Evolutionary conservation across 1,140 invertebrate species (phyloP), one percentile per base, ranked within the genome.

Genomic region (Leptinotarsa lineolata): DNA sequence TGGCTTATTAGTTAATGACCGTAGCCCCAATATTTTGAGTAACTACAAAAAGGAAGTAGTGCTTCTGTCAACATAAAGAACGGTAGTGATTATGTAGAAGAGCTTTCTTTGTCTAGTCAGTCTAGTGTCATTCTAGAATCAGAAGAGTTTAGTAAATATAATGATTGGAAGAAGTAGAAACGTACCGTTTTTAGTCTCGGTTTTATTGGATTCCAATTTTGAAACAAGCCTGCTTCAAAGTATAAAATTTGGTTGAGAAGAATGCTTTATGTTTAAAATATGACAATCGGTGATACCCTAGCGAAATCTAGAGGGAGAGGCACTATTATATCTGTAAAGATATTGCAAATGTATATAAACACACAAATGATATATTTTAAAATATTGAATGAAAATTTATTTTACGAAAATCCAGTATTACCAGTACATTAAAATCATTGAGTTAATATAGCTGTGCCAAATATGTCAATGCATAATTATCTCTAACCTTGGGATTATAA

Each of bases 241-340:
- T 71, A 71, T 71, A 71, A 71, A 71, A 71, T 71, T 45, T 63
- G 46, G 60, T 63, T 63, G 67, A 44, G 4, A 54, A 54, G 48
- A 54, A 54, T n/a, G 15, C 61, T 63, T 63, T 44, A 75, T 77
- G 77, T 78, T 79, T 79, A 74, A 76, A 77, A 76, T 79, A 74
- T 76, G 77, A 77, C 76, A 76, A 74, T 81, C 81, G 81, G 81
- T 82, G 81, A 81, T 79, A 81, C 74, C 73, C 76, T 76, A 78
- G 79, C 79, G 68, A 78, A 78, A 72, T 77, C 80, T 81, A 80
- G 80, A 78, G 80, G 81, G 81, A 78, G 81, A 82, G 81, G 81
- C 81, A 81, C 78, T 77, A 72, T 21, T 74, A 72, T 68, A 60
- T 71, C 68, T 64, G 74, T 58, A 75, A 74, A 78, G 58, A 65